A percentile compares a stretch with the other conserved stretches of the same genome.
These are phyloP conservation scores for Tiliacea citrago DNA, from an alignment of 2,888 invertebrate genomes.

Conservation along the genomic window DNA sequence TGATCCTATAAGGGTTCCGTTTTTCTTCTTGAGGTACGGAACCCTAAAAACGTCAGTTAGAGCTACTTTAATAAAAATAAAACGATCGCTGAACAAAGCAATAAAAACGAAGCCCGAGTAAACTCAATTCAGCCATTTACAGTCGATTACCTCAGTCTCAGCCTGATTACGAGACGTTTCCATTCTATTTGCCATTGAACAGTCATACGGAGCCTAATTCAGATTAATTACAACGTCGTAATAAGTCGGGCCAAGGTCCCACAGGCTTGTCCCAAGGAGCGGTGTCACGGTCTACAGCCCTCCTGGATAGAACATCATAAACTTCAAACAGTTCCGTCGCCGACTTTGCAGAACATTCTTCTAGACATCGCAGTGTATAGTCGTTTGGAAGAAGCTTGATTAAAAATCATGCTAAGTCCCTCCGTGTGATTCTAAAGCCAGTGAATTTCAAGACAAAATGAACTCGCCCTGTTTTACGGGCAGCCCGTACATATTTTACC, in stretches of 20 bases:
- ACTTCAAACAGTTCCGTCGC: conserved; percentile 80
- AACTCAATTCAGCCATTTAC: conserved; percentile 44
- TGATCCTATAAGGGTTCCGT: too few species aligned
- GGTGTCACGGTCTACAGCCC: conserved; percentile 79
- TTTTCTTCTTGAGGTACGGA: too few species aligned
- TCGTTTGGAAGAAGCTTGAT: conserved; percentile 64
- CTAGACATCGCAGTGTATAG: conserved; percentile 76
- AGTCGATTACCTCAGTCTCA: conserved; percentile 62
- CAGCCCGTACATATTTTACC: conserved; percentile 86
- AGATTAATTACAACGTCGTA: conserved; percentile 76
- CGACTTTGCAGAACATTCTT: conserved; percentile 79
- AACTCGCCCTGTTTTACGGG: conserved; percentile 85
- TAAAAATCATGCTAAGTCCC: conserved; percentile 17
- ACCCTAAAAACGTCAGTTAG: too few species aligned
- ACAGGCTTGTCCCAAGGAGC: conserved; percentile 81
- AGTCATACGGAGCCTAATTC: conserved; percentile 70
- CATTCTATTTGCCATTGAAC: conserved; percentile 69
- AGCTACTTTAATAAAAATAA: not conserved
- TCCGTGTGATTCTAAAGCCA: conserved; percentile 29
- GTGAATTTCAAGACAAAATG: conserved; percentile 71
- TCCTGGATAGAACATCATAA: conserved; percentile 75
- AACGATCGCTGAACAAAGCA: not conserved
- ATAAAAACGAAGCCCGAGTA: conserved; percentile 25
- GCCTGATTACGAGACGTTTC: conserved; percentile 61
- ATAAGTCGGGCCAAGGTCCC: conserved; percentile 84